These are phyloP conservation scores for Amiota mariae DNA, from an alignment of 2,888 invertebrate genomes.

Conservation along the genomic window DNA sequence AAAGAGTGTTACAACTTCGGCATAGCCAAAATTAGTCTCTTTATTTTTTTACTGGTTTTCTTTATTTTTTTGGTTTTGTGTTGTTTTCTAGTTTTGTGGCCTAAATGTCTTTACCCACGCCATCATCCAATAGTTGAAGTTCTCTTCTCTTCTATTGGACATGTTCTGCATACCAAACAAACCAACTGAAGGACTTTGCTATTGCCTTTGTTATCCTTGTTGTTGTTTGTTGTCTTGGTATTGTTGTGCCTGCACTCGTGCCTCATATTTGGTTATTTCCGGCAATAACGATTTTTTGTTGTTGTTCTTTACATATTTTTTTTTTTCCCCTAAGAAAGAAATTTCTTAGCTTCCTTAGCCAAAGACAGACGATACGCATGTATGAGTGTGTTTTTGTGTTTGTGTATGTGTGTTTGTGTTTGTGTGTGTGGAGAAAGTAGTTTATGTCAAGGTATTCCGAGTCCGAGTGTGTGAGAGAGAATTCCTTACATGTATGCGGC, in stretches of 20 bases:
- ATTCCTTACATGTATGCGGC: constrained; percentile 25
- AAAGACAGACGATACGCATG: constrained; percentile 10
- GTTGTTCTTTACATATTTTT: neutral
- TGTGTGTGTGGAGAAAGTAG: neutral
- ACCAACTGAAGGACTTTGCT: neutral
- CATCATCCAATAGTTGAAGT: no score
- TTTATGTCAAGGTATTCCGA: neutral
- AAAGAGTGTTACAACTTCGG: no score
- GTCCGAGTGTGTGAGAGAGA: neutral
- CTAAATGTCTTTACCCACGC: neutral
- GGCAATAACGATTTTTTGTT: constrained; percentile 22
- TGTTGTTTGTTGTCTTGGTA: constrained; percentile 12
- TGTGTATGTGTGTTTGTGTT: neutral
- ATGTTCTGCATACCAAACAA: constrained; percentile 36
- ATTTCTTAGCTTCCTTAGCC: constrained; percentile 27
- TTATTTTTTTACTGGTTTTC: no score
- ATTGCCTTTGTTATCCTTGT: constrained; percentile 24
- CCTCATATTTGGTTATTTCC: constrained; percentile 28
- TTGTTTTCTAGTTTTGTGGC: neutral
- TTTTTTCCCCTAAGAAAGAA: constrained; percentile 21
- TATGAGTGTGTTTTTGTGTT: neutral
- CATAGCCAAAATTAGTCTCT: no score
- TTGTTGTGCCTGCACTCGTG: constrained; percentile 15
- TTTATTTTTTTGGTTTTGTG: neutral
- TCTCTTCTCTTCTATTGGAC: constrained; percentile 9